Conservation (phyloP, 2,888 invertebrate genomes). For the Anaspis maculata region DNA sequence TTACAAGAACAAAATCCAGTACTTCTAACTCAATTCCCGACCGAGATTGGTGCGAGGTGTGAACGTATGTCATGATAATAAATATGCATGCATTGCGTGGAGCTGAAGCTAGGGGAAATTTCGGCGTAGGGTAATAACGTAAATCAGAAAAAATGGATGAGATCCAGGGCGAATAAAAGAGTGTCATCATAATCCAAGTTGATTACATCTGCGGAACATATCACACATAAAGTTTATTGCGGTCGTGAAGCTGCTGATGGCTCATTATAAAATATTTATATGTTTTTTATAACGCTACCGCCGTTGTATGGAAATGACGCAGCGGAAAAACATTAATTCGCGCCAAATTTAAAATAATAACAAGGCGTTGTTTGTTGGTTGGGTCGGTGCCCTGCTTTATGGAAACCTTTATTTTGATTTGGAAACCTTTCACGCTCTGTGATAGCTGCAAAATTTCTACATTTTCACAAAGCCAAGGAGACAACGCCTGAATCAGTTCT, state of each 20-base stretch:
- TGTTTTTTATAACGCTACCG: slow-evolving; percentile 17
- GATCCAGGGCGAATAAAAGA: slow-evolving; percentile 16
- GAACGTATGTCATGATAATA: slow-evolving; percentile 7
- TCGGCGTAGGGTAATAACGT: slow-evolving; percentile 15
- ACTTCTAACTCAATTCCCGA: too few relatives aligned
- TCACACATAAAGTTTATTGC: slow-evolving; percentile 23
- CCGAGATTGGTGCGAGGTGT: too few relatives aligned
- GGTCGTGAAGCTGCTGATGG: slow-evolving; percentile 18
- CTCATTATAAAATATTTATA: slow-evolving; percentile 25
- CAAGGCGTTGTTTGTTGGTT: too few relatives aligned
- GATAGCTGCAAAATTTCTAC: too few relatives aligned
- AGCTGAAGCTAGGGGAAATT: too few relatives aligned
- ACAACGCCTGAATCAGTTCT: too few relatives aligned
- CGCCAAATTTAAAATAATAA: slow-evolving; percentile 10
- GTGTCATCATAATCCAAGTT: slow-evolving; percentile 24
- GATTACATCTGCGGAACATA: slow-evolving; percentile 20
- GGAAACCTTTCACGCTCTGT: too few relatives aligned
- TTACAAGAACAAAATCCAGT: too few relatives aligned
- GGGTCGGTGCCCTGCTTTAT: too few relatives aligned
- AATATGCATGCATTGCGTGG: slow-evolving; percentile 4
- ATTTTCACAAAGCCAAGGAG: too few relatives aligned
- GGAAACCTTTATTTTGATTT: too few relatives aligned
- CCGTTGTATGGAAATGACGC: slow-evolving; percentile 4
- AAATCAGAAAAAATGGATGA: slow-evolving; percentile 21
- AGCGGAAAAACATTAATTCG: slow-evolving; percentile 7